phyloP scores from a whole-genome alignment of 2,888 invertebrate species.

The Plebejus anna region DNA sequence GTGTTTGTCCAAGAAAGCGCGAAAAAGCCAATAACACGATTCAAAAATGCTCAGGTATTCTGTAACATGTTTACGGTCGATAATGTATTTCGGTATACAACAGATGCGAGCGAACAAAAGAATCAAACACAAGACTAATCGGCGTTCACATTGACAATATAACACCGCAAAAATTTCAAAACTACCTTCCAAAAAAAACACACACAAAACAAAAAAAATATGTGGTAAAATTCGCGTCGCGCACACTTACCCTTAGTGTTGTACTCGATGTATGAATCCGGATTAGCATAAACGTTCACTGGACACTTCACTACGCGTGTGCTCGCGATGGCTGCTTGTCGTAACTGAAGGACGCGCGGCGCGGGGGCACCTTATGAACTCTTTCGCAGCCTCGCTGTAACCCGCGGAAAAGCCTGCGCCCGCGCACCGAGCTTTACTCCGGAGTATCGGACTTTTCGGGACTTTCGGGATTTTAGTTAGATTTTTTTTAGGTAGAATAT shows the following conservation, averaged over 20 bases:
- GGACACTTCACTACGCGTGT: slow-evolving; percentile 50
- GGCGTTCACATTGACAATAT: slow-evolving; percentile 56
- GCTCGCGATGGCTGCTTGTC: slow-evolving; percentile 65
- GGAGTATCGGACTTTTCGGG: not conserved
- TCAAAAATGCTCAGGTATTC: slow-evolving; percentile 34
- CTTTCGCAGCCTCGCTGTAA: slow-evolving; percentile 53
- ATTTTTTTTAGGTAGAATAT: not conserved
- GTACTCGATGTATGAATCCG: slow-evolving; percentile 67
- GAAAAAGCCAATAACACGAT: not conserved
- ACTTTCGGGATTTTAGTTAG: not conserved
- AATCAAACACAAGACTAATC: slow-evolving; percentile 69
- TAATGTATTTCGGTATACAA: slow-evolving; percentile 61
- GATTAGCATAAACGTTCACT: slow-evolving; percentile 73
- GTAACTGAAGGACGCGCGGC: slow-evolving; percentile 75
- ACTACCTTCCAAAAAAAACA: slow-evolving; percentile 29
- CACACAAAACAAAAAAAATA: slow-evolving; percentile 54
- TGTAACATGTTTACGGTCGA: slow-evolving; percentile 38
- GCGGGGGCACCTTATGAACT: slow-evolving; percentile 72
- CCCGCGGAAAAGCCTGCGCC: slow-evolving; percentile 33
- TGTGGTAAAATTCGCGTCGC: slow-evolving; percentile 45
- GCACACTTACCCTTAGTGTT: slow-evolving; percentile 61
- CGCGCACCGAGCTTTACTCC: not conserved
- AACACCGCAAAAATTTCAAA: slow-evolving; percentile 25
- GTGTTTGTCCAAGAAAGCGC: not conserved
- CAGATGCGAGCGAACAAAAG: slow-evolving; percentile 65